A percentile compares a stretch with the other conserved stretches of the same genome.
These are phyloP conservation scores for Columbina picui DNA, from an alignment of 2,113 vertebrate species.

Conservation along the genomic window DNA sequence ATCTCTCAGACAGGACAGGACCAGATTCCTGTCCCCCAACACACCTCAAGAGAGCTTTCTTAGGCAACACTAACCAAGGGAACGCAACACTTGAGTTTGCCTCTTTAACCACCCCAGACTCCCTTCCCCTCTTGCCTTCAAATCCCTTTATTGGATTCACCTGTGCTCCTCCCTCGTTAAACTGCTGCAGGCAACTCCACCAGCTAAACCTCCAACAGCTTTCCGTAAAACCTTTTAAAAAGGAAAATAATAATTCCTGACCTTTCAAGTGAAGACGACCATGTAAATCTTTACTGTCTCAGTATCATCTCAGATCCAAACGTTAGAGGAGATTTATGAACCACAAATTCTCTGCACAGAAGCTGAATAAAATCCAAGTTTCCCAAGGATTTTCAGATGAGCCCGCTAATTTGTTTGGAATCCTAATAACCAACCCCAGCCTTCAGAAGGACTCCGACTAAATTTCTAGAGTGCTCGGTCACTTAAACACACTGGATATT, in stretches of 20 bases:
- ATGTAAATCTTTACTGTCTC: background rate
- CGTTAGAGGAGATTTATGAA: background rate
- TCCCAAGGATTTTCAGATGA: background rate
- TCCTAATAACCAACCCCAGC: background rate
- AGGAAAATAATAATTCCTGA: background rate
- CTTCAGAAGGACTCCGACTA: background rate
- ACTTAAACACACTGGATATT: fast-evolving
- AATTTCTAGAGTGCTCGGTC: background rate
- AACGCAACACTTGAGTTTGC: fast-evolving
- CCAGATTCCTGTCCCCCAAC: fast-evolving
- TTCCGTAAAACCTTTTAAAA: background rate
- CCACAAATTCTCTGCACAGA: background rate
- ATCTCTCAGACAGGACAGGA: background rate
- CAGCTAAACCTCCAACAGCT: background rate
- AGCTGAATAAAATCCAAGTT: background rate
- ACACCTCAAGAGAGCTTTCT: background rate
- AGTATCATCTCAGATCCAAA: background rate
- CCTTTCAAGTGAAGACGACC: background rate
- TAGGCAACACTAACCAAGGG: background rate
- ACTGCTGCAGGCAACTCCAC: background rate
- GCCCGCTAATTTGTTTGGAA: background rate
- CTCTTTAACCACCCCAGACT: background rate
- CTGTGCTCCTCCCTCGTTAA: background rate
- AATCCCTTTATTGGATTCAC: background rate
- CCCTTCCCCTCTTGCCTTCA: background rate